phyloP scores from a whole-genome alignment of 2,888 invertebrate genomes.

The Phorcus lineatus region DNA sequence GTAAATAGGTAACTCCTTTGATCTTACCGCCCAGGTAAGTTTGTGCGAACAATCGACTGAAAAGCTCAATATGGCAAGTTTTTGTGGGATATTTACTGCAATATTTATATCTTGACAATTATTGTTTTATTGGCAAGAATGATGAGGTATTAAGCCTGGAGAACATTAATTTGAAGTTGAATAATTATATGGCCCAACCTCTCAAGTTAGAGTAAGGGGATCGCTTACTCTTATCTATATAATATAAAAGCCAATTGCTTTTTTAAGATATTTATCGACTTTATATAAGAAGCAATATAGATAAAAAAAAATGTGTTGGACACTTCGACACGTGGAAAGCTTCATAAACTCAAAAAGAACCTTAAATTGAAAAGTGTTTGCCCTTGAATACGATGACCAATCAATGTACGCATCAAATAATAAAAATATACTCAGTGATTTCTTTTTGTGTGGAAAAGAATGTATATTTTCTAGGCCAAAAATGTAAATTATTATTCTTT shows the following conservation, averaged over 20 bases:
- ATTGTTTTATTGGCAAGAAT: background rate
- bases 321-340: too few species aligned
- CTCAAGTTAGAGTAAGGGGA: background rate
- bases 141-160: background rate
- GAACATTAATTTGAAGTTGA: background rate
- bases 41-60: background rate
- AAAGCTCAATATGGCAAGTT: background rate
- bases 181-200: background rate
- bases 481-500: too few species aligned
- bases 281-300: too few species aligned
- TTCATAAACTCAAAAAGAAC: too few species aligned
- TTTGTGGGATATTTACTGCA: conserved; percentile 1
- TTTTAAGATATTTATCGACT: too few species aligned
- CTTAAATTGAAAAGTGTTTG: too few species aligned
- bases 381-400: too few species aligned
- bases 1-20: background rate
- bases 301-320: too few species aligned
- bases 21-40: conserved; percentile 10
- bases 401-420: too few species aligned
- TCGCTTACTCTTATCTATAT: background rate
- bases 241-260: background rate
- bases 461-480: too few species aligned
- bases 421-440: too few species aligned
- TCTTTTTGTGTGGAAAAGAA: too few species aligned
- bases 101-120: background rate